phyloP scores from a whole-genome alignment of 2,888 invertebrate genomes.

The Spilosoma lubricipeda region DNA sequence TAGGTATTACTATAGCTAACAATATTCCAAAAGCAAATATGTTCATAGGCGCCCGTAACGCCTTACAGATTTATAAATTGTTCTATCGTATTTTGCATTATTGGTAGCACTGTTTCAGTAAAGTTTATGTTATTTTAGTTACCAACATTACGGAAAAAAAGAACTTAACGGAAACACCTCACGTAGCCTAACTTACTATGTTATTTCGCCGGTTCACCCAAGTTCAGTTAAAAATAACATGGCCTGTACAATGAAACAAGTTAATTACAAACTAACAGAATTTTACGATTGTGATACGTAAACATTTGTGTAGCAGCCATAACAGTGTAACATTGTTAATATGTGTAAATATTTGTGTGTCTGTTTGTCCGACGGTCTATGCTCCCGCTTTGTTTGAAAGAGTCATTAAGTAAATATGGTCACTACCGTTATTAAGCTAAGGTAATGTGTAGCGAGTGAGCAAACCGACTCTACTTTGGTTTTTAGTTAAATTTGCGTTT shows the following conservation, averaged over 20 bases:
- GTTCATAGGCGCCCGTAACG: constrained; percentile 6
- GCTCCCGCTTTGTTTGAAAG: constrained; percentile 45
- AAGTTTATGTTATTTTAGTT: neutral
- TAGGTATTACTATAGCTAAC: neutral
- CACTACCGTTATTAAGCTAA: neutral
- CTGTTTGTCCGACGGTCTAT: constrained; percentile 51
- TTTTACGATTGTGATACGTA: constrained; percentile 52
- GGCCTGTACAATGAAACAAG: constrained; percentile 45
- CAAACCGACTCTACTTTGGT: neutral
- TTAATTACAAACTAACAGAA: constrained; percentile 54
- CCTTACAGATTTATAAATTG: neutral
- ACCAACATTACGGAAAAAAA: neutral
- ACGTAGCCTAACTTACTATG: constrained; percentile 18
- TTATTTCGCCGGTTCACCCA: constrained; percentile 32
- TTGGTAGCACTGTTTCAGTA: neutral
- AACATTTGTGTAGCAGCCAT: constrained; percentile 46
- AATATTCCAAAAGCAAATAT: neutral
- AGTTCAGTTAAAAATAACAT: constrained; percentile 49
- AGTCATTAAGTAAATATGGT: constrained; percentile 6
- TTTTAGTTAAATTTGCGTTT: neutral
- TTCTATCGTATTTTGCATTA: neutral
- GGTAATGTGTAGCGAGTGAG: neutral
- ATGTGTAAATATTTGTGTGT: constrained; percentile 58
- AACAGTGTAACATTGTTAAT: constrained; percentile 52
- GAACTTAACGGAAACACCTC: constrained; percentile 13